phyloP scores from a whole-genome alignment of 2,888 invertebrate genomes.

The Antheraea assamensis region DNA sequence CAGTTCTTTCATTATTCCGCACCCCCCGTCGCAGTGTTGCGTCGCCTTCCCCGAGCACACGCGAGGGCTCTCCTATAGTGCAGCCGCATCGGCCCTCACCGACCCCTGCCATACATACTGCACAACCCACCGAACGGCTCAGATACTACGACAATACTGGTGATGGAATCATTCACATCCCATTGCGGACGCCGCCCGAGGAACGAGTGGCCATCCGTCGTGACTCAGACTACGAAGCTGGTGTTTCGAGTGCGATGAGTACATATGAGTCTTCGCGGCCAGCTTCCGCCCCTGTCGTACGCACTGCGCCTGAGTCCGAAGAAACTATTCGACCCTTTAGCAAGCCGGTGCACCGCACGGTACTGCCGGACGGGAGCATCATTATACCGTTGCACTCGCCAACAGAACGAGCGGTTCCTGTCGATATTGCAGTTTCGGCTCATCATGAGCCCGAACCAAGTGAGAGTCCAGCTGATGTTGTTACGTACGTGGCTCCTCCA shows the following conservation, averaged over 20 bases:
- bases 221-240: slow-evolving; percentile 31
- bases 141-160: slow-evolving; percentile 85
- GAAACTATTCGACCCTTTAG: slow-evolving; percentile 49
- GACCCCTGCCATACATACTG: slow-evolving; percentile 28
- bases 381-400: slow-evolving; percentile 80
- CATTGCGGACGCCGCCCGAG: slow-evolving; percentile 88
- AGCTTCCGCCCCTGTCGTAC: slow-evolving; percentile 39
- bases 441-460: slow-evolving; percentile 14
- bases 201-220: slow-evolving; percentile 63
- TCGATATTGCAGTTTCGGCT: slow-evolving; percentile 30
- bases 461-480: slow-evolving; percentile 20
- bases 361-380: slow-evolving; percentile 82
- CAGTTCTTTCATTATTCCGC: slow-evolving; percentile 86
- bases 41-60: slow-evolving; percentile 63
- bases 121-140: slow-evolving; percentile 49
- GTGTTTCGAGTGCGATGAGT: slow-evolving; percentile 22
- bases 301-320: slow-evolving; percentile 37
- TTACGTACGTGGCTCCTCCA: slow-evolving; percentile 14
- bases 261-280: slow-evolving; percentile 37
- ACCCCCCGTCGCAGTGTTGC: slow-evolving; percentile 70
- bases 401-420: slow-evolving; percentile 56
- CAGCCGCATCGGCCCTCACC: slow-evolving; percentile 48
- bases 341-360: slow-evolving; percentile 62
- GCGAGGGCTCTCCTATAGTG: slow-evolving; percentile 61
- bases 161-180: slow-evolving; percentile 87